phyloP scores from a whole-genome alignment of 2,797 vertebrate species.

The Aselliscus stoliczkanus region DNA sequence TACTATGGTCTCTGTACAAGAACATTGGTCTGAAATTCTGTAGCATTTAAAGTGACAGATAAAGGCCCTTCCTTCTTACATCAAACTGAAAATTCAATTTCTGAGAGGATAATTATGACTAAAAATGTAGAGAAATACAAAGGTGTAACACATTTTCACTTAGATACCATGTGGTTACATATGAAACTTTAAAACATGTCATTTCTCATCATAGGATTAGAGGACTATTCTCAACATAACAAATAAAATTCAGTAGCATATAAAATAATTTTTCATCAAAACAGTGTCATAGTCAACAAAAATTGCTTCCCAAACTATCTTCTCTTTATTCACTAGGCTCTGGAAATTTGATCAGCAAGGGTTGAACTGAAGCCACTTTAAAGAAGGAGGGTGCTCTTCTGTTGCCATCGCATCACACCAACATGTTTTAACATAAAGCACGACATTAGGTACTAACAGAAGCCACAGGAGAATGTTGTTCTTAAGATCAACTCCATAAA shows the following conservation, averaged over 20 bases:
- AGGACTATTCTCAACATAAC: neutral
- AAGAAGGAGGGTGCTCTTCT: neutral
- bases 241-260: neutral
- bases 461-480: neutral
- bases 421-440: neutral
- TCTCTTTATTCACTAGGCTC: neutral
- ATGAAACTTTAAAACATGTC: neutral
- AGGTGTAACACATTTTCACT: neutral
- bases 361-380: neutral
- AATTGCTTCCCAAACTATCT: neutral
- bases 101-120: neutral
- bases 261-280: conserved; percentile 20
- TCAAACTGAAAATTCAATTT: neutral
- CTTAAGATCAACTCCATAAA: conserved; percentile 13
- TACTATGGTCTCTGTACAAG: neutral
- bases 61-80: neutral
- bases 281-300: neutral
- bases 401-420: no score
- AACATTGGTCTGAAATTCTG: neutral
- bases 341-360: neutral
- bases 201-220: neutral
- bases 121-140: neutral
- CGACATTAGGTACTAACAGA: neutral
- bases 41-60: neutral
- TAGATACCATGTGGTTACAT: neutral